Conservation (phyloP, 2,888 invertebrate species). For the Scaptomyza tumidula region DNA sequence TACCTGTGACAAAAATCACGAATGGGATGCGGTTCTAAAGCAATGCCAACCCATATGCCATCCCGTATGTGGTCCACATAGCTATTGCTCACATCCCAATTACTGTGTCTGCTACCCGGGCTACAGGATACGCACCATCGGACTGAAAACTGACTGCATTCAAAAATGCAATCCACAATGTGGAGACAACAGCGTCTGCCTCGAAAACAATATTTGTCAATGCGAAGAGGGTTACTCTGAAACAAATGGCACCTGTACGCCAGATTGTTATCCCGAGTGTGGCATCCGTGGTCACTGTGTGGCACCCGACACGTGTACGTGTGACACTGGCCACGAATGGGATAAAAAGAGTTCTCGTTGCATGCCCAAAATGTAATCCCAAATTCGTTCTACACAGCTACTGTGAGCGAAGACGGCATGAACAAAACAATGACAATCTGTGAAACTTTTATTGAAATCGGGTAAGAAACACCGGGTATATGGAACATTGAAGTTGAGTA, state of each 20-base stretch:
- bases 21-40: too few species aligned
- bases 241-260: neutral
- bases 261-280: neutral
- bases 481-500: too few species aligned
- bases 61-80: neutral
- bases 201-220: neutral
- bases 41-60: neutral
- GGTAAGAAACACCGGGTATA: too few species aligned
- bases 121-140: too few species aligned
- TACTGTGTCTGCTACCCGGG: neutral
- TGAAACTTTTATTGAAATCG: too few species aligned
- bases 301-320: neutral
- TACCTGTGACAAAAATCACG: neutral
- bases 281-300: neutral
- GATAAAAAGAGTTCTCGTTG: neutral
- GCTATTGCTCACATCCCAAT: neutral
- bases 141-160: too few species aligned
- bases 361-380: neutral
- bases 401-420: conserved; percentile 6
- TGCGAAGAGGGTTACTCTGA: neutral
- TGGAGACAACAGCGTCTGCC: neutral
- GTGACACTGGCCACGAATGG: conserved; percentile 9
- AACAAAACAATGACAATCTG: too few species aligned
- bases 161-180: too few species aligned
- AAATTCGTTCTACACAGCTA: conserved; percentile 21